These are phyloP conservation scores for Parauchenoglanis punctatus DNA, from an alignment of 2,797 vertebrate genomes.

Conservation along the genomic window DNA sequence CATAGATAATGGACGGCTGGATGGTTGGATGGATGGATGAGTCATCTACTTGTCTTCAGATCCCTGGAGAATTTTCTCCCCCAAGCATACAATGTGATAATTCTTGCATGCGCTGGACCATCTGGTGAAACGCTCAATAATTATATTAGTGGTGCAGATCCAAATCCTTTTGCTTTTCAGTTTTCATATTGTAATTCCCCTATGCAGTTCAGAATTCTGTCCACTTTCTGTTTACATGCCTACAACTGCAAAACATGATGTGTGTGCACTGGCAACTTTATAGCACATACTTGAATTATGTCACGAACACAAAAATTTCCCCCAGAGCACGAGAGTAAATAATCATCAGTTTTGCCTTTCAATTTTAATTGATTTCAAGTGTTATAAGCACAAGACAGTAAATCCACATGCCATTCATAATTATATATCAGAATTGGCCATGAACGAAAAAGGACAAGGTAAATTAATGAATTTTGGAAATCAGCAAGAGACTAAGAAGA, in stretches of 20 bases:
- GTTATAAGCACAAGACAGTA: neutral
- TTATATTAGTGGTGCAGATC: neutral
- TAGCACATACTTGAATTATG: neutral
- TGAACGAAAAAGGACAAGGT: neutral
- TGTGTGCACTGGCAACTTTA: neutral
- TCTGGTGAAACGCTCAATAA: neutral
- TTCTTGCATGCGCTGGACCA: neutral
- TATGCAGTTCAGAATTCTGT: neutral
- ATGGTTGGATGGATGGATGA: too few relatives aligned
- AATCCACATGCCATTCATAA: neutral
- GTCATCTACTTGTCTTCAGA: neutral
- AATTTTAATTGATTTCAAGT: neutral
- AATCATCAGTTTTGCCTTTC: neutral
- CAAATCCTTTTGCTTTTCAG: neutral
- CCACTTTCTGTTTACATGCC: neutral
- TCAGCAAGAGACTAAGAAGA: neutral
- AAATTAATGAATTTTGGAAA: neutral
- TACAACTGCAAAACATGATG: neutral
- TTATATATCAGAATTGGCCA: neutral
- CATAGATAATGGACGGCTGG: too few relatives aligned
- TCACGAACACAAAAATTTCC: neutral
- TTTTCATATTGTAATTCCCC: neutral
- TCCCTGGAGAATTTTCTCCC: neutral
- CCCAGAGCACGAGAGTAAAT: neutral
- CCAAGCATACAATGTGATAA: neutral